Base-by-base conservation (phyloP, 2,888 invertebrate species). In the Drosophila anceps region DNA sequence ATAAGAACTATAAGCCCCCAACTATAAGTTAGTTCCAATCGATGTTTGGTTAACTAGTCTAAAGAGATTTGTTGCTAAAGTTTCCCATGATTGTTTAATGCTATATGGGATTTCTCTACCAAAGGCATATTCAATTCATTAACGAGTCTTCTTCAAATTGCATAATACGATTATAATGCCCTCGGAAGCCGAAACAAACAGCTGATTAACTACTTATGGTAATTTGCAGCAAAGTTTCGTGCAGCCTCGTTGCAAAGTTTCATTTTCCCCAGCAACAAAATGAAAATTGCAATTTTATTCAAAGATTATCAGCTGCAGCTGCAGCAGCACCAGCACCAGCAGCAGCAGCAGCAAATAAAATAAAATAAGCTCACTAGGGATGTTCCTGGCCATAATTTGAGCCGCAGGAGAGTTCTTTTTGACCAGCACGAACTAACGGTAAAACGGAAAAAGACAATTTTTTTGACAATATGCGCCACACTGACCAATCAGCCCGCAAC, bases 121-220 rank as follows among this genome's bases (percentile, higher is more conserved):
- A n/a, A n/a, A n/a, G n/a, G 15, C 12, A 12, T 10, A 27, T 27
- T 46, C 1, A 46, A 4, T 9, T 18, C 41, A 6, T 48, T 18
- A 29, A 12, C 18, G n/a, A 1, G 10, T 10, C 18, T 3, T 20
- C 27, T 29, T n/a, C 27, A 4, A 5, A 53, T 9, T 35, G 15
- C 53, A 6, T 12, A 15, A n/a, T 27, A n/a, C n/a, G 39, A 54
- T 39, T 35, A 9, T 24, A 53, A 54, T n/a, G 27, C 37, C 4
- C 54, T 27, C 24, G 24, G 4, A 13, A 24, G 68, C 24, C n/a
- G 15, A 18, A 18, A 5, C 24, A 35, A 53, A 44, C 35, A 53
- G 67, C 41, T 43, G 35, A 66, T 43, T 65, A 65, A 50, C 27
- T 60, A 63, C 63, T 66, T 51, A 51, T 37, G 43, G 43, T 51